Evolutionary conservation across 2,113 vertebrate species (phyloP).

Genomic region (Thunnus maccoyii): DNA sequence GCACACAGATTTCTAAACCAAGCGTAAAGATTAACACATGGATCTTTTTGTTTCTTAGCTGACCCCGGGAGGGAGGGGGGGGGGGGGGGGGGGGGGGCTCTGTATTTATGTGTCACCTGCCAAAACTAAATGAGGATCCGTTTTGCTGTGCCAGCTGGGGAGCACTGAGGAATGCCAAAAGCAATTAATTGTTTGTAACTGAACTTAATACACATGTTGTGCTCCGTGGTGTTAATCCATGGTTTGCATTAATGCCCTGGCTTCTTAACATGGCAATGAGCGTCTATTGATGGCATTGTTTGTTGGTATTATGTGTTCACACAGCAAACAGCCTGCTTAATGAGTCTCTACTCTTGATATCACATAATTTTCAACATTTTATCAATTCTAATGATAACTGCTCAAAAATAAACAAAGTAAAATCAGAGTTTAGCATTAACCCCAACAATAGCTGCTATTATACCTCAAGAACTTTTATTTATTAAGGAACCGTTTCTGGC

Average conservation of each 20-base stretch:
- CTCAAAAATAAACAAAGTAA: too few relatives aligned
- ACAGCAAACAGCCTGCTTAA: slow-evolving; percentile 60
- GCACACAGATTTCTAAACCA: too few relatives aligned
- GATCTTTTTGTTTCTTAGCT: too few relatives aligned
- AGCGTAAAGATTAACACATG: too few relatives aligned
- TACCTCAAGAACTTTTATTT: background rate
- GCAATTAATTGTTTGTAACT: slow-evolving; percentile 52
- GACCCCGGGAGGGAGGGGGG: too few relatives aligned
- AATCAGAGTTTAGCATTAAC: background rate
- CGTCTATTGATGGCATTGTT: slow-evolving; percentile 38
- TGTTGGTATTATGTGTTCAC: slow-evolving; percentile 56
- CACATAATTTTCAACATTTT: background rate
- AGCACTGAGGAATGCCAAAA: slow-evolving; percentile 62
- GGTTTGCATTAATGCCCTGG: slow-evolving; percentile 43
- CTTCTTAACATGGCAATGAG: slow-evolving; percentile 52
- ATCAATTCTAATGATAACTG: background rate
- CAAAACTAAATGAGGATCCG: slow-evolving; percentile 48
- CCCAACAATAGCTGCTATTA: background rate
- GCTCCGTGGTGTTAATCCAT: slow-evolving; percentile 44
- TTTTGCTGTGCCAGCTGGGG: slow-evolving; percentile 52
- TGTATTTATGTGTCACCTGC: slow-evolving; percentile 53
- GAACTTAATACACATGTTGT: slow-evolving; percentile 41
- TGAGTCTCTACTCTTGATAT: slow-evolving; percentile 24
- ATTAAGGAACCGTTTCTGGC: background rate
- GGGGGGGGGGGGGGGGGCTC: too few relatives aligned